These are phyloP conservation scores for Cheilinus undulatus DNA, from an alignment of 2,113 vertebrate genomes.

Conservation along the genomic window DNA sequence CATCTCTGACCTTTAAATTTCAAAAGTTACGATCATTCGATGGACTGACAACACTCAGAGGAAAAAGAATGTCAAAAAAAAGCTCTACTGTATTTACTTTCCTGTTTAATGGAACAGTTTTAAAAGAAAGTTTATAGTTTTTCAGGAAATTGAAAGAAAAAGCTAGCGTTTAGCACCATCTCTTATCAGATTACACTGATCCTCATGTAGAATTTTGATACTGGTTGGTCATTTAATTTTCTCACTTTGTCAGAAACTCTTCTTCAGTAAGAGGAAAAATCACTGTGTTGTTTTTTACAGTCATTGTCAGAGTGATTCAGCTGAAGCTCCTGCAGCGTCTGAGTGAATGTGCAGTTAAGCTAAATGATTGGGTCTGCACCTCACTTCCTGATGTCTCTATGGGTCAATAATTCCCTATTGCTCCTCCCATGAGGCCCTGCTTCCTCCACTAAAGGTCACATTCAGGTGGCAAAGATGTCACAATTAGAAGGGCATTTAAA, in stretches of 20 bases:
- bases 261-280: slow-evolving; percentile 4
- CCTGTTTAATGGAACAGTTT: background rate
- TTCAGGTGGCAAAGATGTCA: slow-evolving; percentile 80
- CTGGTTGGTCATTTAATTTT: slow-evolving; percentile 13
- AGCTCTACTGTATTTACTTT: background rate
- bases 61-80: slow-evolving; percentile 27
- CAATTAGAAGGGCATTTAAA: slow-evolving; percentile 85
- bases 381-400: slow-evolving; percentile 73
- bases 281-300: slow-evolving; percentile 14
- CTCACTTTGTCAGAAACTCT: slow-evolving; percentile 11
- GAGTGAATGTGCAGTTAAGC: slow-evolving; percentile 38
- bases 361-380: slow-evolving; percentile 57
- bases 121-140: background rate
- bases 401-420: slow-evolving; percentile 75
- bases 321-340: slow-evolving; percentile 36
- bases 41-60: slow-evolving; percentile 63
- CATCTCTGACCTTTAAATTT: slow-evolving; percentile 76
- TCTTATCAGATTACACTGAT: slow-evolving; percentile 31
- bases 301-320: slow-evolving; percentile 31
- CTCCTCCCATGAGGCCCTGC: slow-evolving; percentile 73
- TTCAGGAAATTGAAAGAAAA: slow-evolving; percentile 1
- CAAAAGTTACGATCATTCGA: slow-evolving; percentile 65
- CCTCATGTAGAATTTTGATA: slow-evolving; percentile 10
- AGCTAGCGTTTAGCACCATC: background rate
- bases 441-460: slow-evolving; percentile 79